Conservation (phyloP, 2,888 invertebrate species). For the Dione juno region DNA sequence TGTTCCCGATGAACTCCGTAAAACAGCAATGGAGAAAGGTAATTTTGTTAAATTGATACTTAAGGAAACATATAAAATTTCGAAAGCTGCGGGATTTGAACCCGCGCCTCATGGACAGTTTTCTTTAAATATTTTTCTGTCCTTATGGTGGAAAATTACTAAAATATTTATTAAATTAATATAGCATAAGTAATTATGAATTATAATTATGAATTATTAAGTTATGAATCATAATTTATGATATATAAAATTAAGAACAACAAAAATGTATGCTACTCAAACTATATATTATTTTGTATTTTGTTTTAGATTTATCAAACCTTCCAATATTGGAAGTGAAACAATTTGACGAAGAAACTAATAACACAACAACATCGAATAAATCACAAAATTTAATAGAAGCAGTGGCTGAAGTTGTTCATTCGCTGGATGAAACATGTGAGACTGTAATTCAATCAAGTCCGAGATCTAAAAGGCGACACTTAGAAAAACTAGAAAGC, state of each 20-base stretch:
- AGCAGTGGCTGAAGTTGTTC: slow-evolving; percentile 86
- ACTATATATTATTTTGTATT: slow-evolving; percentile 24
- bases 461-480: slow-evolving; percentile 80
- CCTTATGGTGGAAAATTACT: too few relatives aligned
- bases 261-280: background rate
- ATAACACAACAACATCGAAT: slow-evolving; percentile 55
- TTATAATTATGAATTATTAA: too few relatives aligned
- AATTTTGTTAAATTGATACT: slow-evolving; percentile 37
- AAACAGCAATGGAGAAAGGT: slow-evolving; percentile 77
- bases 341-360: slow-evolving; percentile 54
- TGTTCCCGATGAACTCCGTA: slow-evolving; percentile 84
- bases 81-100: too few relatives aligned
- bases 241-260: background rate
- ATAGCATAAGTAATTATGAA: too few relatives aligned
- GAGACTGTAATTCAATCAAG: slow-evolving; percentile 87
- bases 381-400: slow-evolving; percentile 82
- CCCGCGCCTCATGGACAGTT: too few relatives aligned
- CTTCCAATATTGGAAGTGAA: slow-evolving; percentile 53
- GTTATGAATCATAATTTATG: too few relatives aligned
- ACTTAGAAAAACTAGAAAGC: slow-evolving; percentile 79
- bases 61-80: too few relatives aligned
- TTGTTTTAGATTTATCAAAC: slow-evolving; percentile 63
- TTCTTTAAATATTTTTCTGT: too few relatives aligned
- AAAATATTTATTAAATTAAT: too few relatives aligned
- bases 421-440: slow-evolving; percentile 86